Conservation (phyloP, 2,113 vertebrate species). For the Seriola quinqueradiata region DNA sequence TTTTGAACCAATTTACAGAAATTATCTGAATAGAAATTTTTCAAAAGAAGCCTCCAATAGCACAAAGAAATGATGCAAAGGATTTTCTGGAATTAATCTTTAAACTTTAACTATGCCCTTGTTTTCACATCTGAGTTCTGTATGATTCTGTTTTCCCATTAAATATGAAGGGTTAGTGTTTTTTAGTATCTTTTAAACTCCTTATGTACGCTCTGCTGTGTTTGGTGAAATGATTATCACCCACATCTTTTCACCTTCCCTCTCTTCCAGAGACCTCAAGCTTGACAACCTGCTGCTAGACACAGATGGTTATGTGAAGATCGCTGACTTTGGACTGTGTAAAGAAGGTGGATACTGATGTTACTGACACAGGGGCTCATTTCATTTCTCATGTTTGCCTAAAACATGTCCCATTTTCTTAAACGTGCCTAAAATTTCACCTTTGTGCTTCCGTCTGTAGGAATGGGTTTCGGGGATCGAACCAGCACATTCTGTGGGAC, state of each 20-base stretch:
- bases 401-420: no score
- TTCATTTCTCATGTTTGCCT: not conserved
- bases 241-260: not conserved
- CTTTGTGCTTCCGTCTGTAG: constrained; percentile 73
- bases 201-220: not conserved
- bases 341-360: constrained; percentile 91
- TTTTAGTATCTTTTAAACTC: not conserved
- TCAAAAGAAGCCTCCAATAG: no score
- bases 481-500: constrained; percentile 99
- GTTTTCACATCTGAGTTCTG: no score
- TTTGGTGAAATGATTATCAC: constrained; percentile 1
- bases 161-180: not conserved
- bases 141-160: not conserved
- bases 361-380: constrained; percentile 12
- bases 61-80: not conserved
- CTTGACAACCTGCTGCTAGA: constrained; percentile 97
- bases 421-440: not conserved
- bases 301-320: constrained; percentile 98
- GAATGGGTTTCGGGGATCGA: constrained; percentile 97
- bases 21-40: not conserved
- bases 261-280: constrained; percentile 92
- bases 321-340: constrained; percentile 99
- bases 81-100: not conserved
- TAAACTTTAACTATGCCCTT: not conserved
- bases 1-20: no score